phyloP scores from a whole-genome alignment of 2,113 vertebrate genomes.

The Edolisoma coerulescens region DNA sequence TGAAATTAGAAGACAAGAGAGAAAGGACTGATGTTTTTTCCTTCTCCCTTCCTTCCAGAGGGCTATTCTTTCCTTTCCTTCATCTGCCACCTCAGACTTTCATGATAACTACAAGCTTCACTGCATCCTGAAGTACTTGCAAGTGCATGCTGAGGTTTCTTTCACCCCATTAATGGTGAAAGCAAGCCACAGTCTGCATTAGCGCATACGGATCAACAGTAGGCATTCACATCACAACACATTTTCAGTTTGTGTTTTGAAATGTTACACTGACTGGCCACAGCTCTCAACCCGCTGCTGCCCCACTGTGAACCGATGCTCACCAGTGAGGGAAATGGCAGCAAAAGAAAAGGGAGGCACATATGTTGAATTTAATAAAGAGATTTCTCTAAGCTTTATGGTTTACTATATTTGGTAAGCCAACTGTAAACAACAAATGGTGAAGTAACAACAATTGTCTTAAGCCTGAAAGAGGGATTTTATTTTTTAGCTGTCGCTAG shows the following conservation, averaged over 20 bases:
- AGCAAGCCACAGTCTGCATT: constrained; percentile 1
- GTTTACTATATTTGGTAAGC: background rate
- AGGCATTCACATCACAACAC: constrained; percentile 41
- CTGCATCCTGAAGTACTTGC: background rate
- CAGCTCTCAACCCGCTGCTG: background rate
- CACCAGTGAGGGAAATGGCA: background rate
- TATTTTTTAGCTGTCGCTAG: background rate
- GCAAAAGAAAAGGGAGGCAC: background rate
- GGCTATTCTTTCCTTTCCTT: constrained; percentile 3
- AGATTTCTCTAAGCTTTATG: background rate
- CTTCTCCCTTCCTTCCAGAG: background rate
- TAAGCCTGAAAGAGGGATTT: background rate
- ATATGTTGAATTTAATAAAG: background rate
- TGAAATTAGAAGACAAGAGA: background rate
- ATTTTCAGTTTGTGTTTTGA: constrained; percentile 44
- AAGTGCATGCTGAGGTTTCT: constrained; percentile 18
- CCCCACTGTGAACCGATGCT: background rate
- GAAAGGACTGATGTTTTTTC: background rate
- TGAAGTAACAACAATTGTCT: background rate
- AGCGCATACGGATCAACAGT: background rate
- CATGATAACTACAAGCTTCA: constrained; percentile 12
- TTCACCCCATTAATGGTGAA: constrained; percentile 23
- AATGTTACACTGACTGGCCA: constrained; percentile 17
- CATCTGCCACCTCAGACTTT: background rate
- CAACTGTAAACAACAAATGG: background rate